Conservation (phyloP, 2,888 invertebrate genomes). For the Acrobasis consociella region DNA sequence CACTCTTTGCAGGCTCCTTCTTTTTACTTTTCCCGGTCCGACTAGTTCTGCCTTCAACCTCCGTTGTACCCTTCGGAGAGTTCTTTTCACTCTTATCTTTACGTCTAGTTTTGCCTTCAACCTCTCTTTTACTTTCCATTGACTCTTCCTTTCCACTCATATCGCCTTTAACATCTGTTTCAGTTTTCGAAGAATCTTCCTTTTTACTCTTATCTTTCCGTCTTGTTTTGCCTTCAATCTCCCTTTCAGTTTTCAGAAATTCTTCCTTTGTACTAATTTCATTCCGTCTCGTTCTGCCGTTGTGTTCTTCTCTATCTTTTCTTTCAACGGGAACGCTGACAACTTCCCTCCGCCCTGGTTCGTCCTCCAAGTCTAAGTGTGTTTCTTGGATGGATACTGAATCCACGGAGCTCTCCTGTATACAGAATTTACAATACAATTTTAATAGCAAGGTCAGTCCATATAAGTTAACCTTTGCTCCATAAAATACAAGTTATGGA, state of each 20-base stretch:
- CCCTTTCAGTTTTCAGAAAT: background rate
- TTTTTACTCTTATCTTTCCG: background rate
- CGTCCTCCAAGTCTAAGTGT: conserved; percentile 64
- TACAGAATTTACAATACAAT: conserved; percentile 28
- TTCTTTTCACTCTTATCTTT: background rate
- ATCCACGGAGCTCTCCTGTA: conserved; percentile 70
- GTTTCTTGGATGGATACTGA: conserved; percentile 72
- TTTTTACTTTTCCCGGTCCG: background rate
- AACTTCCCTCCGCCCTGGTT: conserved; percentile 63
- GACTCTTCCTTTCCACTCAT: conserved; percentile 67
- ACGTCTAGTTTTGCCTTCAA: conserved; percentile 37
- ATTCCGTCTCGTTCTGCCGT: conserved; percentile 59
- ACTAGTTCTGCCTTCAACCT: background rate
- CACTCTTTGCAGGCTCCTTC: background rate
- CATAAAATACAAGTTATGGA: too few relatives aligned
- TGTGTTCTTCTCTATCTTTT: conserved; percentile 63
- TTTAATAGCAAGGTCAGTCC: too few relatives aligned
- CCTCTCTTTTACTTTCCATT: conserved; percentile 59
- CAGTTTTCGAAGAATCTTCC: background rate
- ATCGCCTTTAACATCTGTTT: conserved; percentile 33
- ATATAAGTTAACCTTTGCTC: too few relatives aligned
- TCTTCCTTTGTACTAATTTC: background rate
- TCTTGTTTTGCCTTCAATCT: background rate
- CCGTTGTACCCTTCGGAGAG: background rate
- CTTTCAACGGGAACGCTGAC: conserved; percentile 51